Conservation (phyloP, 2,888 invertebrate species). For the Rhagonycha lutea region DNA sequence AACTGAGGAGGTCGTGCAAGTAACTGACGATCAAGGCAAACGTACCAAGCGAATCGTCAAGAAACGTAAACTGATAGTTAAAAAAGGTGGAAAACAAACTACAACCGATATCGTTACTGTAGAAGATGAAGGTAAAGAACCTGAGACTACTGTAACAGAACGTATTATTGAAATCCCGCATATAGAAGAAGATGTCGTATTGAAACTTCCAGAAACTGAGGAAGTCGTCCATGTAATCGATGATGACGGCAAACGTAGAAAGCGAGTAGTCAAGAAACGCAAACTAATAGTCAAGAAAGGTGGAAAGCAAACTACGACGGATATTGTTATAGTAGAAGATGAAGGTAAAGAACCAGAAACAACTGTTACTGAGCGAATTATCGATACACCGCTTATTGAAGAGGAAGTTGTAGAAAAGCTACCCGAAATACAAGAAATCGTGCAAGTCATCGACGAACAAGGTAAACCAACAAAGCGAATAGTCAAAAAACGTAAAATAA, state of each 20-base stretch:
- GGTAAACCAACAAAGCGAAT: conserved; percentile 40
- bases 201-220: conserved; percentile 25
- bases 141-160: conserved; percentile 45
- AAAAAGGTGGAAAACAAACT: conserved; percentile 45
- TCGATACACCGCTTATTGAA: conserved; percentile 29
- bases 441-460: conserved; percentile 37
- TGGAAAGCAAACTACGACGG: conserved; percentile 41
- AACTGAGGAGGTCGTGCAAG: conserved; percentile 28
- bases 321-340: conserved; percentile 45
- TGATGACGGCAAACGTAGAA: conserved; percentile 46
- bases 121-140: conserved; percentile 44
- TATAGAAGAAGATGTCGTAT: conserved; percentile 29
- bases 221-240: conserved; percentile 46
- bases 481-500: conserved; percentile 45
- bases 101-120: conserved; percentile 52
- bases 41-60: conserved; percentile 39
- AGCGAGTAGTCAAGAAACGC: conserved; percentile 6
- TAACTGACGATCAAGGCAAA: conserved; percentile 27
- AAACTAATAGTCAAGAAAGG: conserved; percentile 43
- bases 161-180: conserved; percentile 34
- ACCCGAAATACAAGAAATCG: conserved; percentile 40
- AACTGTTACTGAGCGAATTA: conserved; percentile 44
- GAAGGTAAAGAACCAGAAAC: conserved; percentile 50
- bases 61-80: conserved; percentile 38
- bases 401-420: conserved; percentile 46